phyloP scores from a whole-genome alignment of 2,113 vertebrate species.

The Hystrix brachyura region DNA sequence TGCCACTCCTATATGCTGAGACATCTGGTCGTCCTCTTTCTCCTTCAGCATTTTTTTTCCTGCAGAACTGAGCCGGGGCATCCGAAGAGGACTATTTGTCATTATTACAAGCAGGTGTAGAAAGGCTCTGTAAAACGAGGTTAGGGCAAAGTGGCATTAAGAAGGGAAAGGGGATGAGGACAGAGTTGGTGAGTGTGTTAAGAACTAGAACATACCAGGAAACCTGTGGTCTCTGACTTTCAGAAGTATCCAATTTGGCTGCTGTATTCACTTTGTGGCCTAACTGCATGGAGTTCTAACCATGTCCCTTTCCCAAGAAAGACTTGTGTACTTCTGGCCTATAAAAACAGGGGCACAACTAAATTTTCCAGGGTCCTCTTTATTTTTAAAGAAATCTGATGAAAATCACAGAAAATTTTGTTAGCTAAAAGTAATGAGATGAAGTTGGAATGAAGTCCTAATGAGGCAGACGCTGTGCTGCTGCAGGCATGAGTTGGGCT shows the following conservation, averaged over 20 bases:
- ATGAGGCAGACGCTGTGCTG: too few relatives aligned
- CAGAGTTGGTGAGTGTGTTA: background rate
- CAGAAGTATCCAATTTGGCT: background rate
- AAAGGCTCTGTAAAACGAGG: background rate
- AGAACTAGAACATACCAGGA: background rate
- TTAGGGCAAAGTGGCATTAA: background rate
- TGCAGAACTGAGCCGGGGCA: background rate
- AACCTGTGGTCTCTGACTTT: background rate
- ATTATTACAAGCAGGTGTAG: background rate
- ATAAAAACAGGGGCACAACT: background rate
- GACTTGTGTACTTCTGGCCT: background rate
- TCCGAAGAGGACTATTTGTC: background rate
- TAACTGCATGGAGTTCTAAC: background rate
- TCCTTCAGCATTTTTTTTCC: background rate
- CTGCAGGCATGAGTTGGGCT: fast-evolving
- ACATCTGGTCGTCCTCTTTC: background rate
- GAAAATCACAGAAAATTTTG: background rate
- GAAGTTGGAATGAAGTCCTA: background rate
- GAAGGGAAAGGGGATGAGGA: background rate
- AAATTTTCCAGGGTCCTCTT: background rate
- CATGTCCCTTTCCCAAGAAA: background rate
- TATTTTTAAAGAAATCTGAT: background rate
- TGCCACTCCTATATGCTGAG: fast-evolving
- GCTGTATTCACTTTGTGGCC: background rate
- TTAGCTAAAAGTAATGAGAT: background rate